These are phyloP conservation scores for Bombyx mandarina DNA, from an alignment of 1,140 invertebrate species.

Conservation along the genomic window DNA sequence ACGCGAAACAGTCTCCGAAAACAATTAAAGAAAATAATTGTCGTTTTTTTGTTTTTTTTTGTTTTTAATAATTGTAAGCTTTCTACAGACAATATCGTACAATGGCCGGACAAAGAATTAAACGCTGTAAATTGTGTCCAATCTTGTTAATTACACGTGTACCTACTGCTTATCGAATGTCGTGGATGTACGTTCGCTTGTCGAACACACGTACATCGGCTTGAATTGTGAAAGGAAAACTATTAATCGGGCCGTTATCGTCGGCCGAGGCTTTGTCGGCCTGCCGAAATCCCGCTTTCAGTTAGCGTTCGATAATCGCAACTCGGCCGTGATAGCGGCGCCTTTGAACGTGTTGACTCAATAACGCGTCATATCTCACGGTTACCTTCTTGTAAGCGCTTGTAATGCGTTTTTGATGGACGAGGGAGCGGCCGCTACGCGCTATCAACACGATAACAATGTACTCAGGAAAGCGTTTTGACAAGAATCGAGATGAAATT, in stretches of 20 bases:
- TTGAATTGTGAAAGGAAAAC: conserved; percentile 49
- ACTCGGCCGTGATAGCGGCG: conserved; percentile 48
- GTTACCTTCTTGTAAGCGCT: conserved; percentile 56
- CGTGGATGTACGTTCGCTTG: conserved; percentile 28
- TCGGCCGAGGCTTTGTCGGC: conserved; percentile 50
- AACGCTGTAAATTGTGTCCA: too few relatives aligned
- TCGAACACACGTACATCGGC: conserved; percentile 41
- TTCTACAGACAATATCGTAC: too few relatives aligned
- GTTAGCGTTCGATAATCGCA: conserved; percentile 87
- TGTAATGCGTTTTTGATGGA: conserved; percentile 65
- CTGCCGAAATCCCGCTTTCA: conserved; percentile 86
- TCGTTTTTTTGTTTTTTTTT: too few relatives aligned
- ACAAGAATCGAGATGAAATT: conserved; percentile 21
- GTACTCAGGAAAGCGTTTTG: conserved; percentile 18
- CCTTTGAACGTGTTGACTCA: conserved; percentile 58
- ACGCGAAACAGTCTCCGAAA: too few relatives aligned
- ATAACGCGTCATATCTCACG: conserved; percentile 40
- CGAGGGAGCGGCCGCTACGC: conserved; percentile 50
- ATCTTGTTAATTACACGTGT: conserved; percentile 37
- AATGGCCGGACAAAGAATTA: too few relatives aligned
- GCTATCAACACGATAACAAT: conserved; percentile 28
- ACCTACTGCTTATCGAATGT: conserved; percentile 13
- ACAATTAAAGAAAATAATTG: too few relatives aligned
- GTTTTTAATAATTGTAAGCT: too few relatives aligned
- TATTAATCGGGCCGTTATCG: conserved; percentile 57